Base-by-base conservation (phyloP, 1,140 invertebrate genomes). In the Listronotus oregonensis region DNA sequence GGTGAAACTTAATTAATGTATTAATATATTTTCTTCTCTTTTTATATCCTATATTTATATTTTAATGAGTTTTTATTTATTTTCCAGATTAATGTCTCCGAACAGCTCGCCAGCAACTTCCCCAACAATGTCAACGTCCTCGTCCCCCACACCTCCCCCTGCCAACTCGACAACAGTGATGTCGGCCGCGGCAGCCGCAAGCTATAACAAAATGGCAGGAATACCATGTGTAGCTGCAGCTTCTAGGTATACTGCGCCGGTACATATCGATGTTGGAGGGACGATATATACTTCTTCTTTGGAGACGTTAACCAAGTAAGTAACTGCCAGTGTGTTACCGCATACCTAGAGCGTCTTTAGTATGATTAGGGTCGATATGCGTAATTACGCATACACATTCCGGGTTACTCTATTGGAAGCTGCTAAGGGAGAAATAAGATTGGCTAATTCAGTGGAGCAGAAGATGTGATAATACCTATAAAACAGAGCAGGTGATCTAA, bases 181-280 rank as follows among this genome's bases (percentile, higher is more conserved):
- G 27, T 86, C 87, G 43, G 86, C 85, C 60, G 81, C 82, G 49
- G 80, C 83, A 39, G 75, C 80, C n/a, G 70, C 79, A 14, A 77
- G 74, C 69, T 86, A 84, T 77, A 86, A 85, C 73, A 88, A 88
- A 78, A 89, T 91, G 74, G 86, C 87, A 10, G 94, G 94, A 32
- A 95, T 98, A 54, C 95, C 96, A 0, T 93, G 91, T 69, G 93
- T 97, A 8, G 96, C 95, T 0, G 91, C 91, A 0, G 93, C 95
- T 1, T 93, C 93, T 15, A 86, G 92, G 40, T 95, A 93, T 78
- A 96, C 94, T 12, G 95, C 96, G 0, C 95, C 96, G 0, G 96
- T 98, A 0, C 96, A 98, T 79, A 97, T 98, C 71, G 96, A 98
- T 77, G 95, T 98, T 12, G 96, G 96, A 7, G 96, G 95, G 0